These are phyloP conservation scores for Yponomeuta plumbellus DNA, from an alignment of 2,888 invertebrate species.

Conservation along the genomic window DNA sequence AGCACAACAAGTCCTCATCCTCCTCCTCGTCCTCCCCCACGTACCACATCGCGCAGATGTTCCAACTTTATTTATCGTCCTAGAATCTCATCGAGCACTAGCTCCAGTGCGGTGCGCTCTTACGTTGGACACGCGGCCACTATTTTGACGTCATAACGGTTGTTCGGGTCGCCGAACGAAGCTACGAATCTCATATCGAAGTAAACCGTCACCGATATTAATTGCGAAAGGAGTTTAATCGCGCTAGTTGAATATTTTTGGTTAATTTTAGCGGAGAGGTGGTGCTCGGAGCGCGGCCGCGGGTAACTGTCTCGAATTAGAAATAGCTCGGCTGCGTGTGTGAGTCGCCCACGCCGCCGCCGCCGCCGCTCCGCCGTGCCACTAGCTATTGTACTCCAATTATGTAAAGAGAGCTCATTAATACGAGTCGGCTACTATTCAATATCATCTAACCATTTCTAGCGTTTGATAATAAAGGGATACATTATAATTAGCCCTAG, in stretches of 20 bases:
- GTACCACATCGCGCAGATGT: conserved; percentile 81
- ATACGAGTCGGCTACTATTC: background rate
- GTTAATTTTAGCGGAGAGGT: conserved; percentile 50
- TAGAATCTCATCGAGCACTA: conserved; percentile 2
- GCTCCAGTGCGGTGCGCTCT: background rate
- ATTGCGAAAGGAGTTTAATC: conserved; percentile 8
- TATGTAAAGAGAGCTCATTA: conserved; percentile 10
- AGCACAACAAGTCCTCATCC: conserved; percentile 90
- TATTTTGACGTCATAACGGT: conserved; percentile 17
- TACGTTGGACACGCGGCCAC: conserved; percentile 16
- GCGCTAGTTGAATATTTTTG: conserved; percentile 9
- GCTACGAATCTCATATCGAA: background rate
- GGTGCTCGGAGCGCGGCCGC: conserved; percentile 68
- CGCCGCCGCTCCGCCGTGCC: conserved; percentile 28
- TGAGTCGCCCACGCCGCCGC: conserved; percentile 38
- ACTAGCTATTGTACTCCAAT: conserved; percentile 13
- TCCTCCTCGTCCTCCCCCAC: conserved; percentile 86
- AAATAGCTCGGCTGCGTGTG: conserved; percentile 71
- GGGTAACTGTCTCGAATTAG: conserved; percentile 72
- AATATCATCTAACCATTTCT: background rate
- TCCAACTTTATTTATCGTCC: background rate
- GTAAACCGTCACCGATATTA: conserved; percentile 16
- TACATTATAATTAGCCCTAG: background rate
- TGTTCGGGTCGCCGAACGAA: background rate
- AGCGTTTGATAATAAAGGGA: background rate